Conservation (phyloP, 2,797 vertebrate genomes). For the Rhinoraja longicauda region DNA sequence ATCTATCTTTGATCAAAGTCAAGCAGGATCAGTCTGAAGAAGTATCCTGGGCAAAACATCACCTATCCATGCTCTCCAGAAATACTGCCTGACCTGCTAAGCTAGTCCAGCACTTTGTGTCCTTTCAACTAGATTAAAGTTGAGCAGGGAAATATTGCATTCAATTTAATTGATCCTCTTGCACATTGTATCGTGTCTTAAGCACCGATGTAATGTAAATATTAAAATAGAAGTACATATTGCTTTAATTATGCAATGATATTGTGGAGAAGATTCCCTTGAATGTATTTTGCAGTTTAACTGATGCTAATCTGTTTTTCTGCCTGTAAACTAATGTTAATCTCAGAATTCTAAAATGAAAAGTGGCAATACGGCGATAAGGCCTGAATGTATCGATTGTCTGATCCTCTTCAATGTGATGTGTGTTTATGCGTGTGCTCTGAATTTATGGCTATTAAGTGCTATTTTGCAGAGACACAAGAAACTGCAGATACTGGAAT, state of each 20-base stretch:
- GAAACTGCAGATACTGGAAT: too few species aligned
- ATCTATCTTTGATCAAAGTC: too few species aligned
- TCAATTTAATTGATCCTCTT: constrained; percentile 7
- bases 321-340: not conserved
- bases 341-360: not conserved
- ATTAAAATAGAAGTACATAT: constrained; percentile 6
- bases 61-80: too few species aligned
- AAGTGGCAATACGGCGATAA: not conserved
- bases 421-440: not conserved
- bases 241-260: not conserved
- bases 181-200: constrained; percentile 22
- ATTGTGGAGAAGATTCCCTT: not conserved
- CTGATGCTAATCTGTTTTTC: not conserved
- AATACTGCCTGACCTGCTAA: too few species aligned
- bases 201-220: constrained; percentile 17
- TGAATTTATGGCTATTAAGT: not conserved
- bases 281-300: not conserved
- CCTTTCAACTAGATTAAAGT: too few species aligned
- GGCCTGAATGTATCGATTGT: not conserved
- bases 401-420: not conserved
- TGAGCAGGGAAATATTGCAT: not conserved
- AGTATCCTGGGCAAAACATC: too few species aligned
- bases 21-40: too few species aligned
- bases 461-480: too few species aligned
- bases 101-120: too few species aligned